phyloP scores from a whole-genome alignment of 2,113 vertebrate species.

The Caranx melampygus region DNA sequence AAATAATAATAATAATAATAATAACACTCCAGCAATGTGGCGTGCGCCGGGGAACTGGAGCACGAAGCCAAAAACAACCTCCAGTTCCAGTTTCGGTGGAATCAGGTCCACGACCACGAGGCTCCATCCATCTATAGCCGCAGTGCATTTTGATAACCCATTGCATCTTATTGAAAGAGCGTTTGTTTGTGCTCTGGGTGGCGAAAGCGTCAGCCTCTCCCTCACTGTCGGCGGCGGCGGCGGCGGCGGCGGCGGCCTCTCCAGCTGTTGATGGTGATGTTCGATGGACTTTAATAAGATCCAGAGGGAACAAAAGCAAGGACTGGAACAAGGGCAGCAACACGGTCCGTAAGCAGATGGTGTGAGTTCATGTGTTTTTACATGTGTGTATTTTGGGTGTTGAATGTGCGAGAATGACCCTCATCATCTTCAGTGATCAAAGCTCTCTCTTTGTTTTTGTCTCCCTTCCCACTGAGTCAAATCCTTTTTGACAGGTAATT shows the following conservation, averaged over 20 bases:
- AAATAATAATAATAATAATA: background rate
- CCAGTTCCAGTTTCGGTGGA: too few species aligned
- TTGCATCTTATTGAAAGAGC: background rate
- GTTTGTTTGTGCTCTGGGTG: background rate
- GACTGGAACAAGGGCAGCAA: conserved; percentile 16
- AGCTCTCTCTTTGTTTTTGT: background rate
- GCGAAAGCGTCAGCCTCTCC: background rate
- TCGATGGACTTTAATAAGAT: conserved; percentile 47
- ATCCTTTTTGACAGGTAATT: background rate
- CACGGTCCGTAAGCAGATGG: background rate
- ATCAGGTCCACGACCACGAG: too few species aligned
- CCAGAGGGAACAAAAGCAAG: conserved; percentile 28
- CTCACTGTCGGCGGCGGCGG: background rate
- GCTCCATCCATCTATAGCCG: too few species aligned
- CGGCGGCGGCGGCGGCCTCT: background rate
- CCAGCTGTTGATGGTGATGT: conserved; percentile 44
- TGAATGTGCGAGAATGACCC: background rate
- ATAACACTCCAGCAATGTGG: background rate
- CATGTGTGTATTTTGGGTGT: background rate
- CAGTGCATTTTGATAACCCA: background rate
- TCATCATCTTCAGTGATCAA: background rate
- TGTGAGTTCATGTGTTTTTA: background rate
- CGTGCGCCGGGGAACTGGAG: too few species aligned
- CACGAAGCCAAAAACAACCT: too few species aligned
- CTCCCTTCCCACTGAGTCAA: background rate